These are phyloP conservation scores for Jaculus jaculus DNA, from an alignment of 2,113 vertebrate genomes.

Conservation along the genomic window DNA sequence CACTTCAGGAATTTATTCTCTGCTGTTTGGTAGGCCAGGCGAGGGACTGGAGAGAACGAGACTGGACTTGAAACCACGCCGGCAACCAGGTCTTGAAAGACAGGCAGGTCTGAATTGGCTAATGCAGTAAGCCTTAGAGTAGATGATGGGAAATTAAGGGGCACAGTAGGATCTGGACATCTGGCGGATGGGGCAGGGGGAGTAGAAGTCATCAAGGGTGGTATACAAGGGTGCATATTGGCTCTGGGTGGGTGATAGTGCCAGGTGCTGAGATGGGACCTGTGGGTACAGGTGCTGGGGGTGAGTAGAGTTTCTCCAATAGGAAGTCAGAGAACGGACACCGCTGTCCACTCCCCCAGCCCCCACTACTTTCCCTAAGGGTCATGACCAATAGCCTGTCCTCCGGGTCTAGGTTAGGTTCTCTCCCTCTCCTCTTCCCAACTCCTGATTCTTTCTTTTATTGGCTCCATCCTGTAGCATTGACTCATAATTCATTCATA, in stretches of 20 bases:
- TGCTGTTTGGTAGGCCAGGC: not conserved
- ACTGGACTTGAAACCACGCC: not conserved
- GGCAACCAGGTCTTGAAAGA: not conserved
- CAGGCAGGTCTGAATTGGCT: not conserved
- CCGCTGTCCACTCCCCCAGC: not conserved
- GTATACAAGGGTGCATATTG: not conserved
- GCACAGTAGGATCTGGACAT: fast-evolving
- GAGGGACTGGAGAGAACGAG: not conserved
- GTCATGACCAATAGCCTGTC: not conserved
- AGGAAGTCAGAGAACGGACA: fast-evolving
- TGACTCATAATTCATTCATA: not conserved
- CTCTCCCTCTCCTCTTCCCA: not conserved
- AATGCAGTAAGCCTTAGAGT: too few species aligned
- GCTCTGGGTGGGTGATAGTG: fast-evolving
- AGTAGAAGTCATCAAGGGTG: not conserved
- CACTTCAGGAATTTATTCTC: not conserved
- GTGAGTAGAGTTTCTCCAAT: not conserved
- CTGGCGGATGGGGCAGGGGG: not conserved
- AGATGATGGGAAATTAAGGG: not conserved
- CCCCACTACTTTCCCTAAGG: too few species aligned
- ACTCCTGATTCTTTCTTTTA: not conserved
- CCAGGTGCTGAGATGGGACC: too few species aligned
- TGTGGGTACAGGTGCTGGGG: not conserved
- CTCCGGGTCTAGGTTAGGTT: not conserved
- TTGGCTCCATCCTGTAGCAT: not conserved